Evolutionary conservation across 2,113 vertebrate species (phyloP).

Genomic region (Emydura subglobosa): DNA sequence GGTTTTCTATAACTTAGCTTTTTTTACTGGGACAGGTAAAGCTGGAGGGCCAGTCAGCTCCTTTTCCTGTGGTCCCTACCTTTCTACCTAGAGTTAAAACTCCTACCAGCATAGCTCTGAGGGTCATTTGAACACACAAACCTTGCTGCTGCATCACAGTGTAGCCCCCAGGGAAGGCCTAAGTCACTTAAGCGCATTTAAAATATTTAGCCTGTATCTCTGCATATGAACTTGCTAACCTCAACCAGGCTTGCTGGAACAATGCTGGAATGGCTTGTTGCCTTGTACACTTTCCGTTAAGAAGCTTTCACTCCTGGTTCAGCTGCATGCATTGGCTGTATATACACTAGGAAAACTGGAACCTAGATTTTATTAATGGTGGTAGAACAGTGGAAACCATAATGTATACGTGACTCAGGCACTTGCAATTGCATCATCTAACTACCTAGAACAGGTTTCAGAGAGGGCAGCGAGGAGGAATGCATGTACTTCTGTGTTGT

Average conservation of each 20-base stretch:
- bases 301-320: not conserved
- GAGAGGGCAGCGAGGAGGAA: not conserved
- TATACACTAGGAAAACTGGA: not conserved
- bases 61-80: not conserved
- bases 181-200: too few relatives aligned
- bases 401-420: accelerated
- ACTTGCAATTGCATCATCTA: not conserved
- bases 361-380: not conserved
- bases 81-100: not conserved
- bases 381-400: not conserved
- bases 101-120: too few relatives aligned
- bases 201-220: not conserved
- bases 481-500: not conserved
- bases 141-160: too few relatives aligned
- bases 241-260: not conserved
- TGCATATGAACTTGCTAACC: not conserved
- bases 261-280: not conserved
- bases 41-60: not conserved
- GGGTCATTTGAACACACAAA: too few relatives aligned
- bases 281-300: not conserved
- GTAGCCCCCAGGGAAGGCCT: too few relatives aligned
- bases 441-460: not conserved
- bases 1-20: too few relatives aligned
- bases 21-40: too few relatives aligned
- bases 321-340: not conserved